Evolutionary conservation across 2,888 invertebrate genomes (phyloP), one percentile per base, ranked within the genome.

Genomic region (Drosophila buzzatii): DNA sequence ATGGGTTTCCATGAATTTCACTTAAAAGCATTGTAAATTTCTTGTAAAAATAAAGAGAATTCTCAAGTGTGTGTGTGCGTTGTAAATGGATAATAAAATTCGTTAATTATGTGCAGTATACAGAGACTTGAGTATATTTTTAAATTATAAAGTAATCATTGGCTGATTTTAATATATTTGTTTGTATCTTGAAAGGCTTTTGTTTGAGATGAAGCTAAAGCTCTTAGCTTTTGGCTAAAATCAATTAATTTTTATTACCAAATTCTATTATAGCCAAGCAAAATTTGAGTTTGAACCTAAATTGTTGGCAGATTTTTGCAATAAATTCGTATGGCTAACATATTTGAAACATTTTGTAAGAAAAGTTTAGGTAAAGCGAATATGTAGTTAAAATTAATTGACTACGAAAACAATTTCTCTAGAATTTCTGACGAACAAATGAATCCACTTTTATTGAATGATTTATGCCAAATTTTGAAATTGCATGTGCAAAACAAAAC

Each of bases 1-100:
- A 68, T 53, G 71, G 73, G 61, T 39, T n/a, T 47, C n/a, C 31
- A 8, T 27, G 9, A 18, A 7, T 31, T 53, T 53, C 37, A 37
- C 52, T 41, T 27, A 18, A 52, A 37, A 63, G 69, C 47, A 66
- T 73, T 56, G 31, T 68, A 70, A 74, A 60, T 74, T 64, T 52
- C 44, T 47, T 63, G 52, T 61, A 31, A 42, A 39, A 35, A n/a
- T 0, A 1, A 33, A n/a, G 31, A 0, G 8, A 31, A 20, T 16
- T 12, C 33, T 16, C 35, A 3, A 7, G 14, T 3, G 23, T 18
- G n/a, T 37, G 23, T 37, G 16, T 16, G 53, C 8, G 10, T 39
- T 2, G 16, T 18, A 16, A 39, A 47, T 16, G 31, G 14, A 10
- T 20, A 18, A 31, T 49, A 1, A 55, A 39, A 23, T 39, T 2